These are phyloP conservation scores for Sinhomidia bicolor DNA, from an alignment of 2,888 invertebrate genomes.

Conservation along the genomic window DNA sequence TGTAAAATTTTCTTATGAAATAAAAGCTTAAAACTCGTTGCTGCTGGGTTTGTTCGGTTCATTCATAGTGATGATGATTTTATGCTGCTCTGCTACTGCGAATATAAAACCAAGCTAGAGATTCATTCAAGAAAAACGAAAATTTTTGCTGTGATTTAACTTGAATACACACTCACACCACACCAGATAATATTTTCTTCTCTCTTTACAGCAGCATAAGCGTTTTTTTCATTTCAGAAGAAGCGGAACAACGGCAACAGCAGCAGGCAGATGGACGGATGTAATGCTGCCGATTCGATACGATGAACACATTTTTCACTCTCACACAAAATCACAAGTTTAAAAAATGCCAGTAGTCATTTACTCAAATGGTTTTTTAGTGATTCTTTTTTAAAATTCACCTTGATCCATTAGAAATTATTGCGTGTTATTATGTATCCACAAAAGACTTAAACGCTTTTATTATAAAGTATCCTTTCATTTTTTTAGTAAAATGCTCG, in stretches of 20 bases:
- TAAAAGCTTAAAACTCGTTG: not conserved
- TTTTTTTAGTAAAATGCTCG: not conserved
- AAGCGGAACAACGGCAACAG: not conserved
- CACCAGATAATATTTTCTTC: not conserved
- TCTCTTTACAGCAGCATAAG: not conserved
- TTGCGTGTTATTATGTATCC: constrained; percentile 34
- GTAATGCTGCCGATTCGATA: constrained; percentile 51
- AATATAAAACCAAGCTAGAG: constrained; percentile 29
- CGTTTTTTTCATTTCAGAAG: too few species aligned
- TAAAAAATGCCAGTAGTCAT: not conserved
- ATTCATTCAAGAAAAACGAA: constrained; percentile 42
- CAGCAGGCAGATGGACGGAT: constrained; percentile 66
- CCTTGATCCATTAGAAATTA: constrained; percentile 49
- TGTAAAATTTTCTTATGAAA: not conserved
- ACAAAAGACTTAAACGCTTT: constrained; percentile 40
- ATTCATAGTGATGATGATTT: not conserved
- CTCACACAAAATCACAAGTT: not conserved
- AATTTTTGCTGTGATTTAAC: not conserved
- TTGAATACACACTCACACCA: not conserved
- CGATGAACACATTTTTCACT: constrained; percentile 12
- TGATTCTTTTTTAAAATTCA: too few species aligned
- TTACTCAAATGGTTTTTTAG: not conserved
- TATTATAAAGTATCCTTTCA: constrained; percentile 1
- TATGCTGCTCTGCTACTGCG: not conserved
- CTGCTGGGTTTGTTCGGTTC: not conserved